Percentiles rank a stretch among this genome's conserved stretches.
Evolutionary conservation across 2,113 vertebrate genomes (phyloP).

Genomic region (Thermophis baileyi): DNA sequence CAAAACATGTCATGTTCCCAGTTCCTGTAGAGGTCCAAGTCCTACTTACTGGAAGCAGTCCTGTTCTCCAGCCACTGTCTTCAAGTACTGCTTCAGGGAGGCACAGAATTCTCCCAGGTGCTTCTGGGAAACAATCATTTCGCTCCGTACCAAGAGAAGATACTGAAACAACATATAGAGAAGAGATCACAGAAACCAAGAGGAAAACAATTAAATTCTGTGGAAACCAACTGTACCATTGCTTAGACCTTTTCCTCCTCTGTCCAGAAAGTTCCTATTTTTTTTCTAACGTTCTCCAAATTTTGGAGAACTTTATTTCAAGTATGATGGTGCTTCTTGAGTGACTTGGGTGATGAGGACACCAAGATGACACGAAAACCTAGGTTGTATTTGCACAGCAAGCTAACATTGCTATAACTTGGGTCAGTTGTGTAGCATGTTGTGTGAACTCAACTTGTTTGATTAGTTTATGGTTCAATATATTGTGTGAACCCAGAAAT

Average conservation of each 20-base stretch:
- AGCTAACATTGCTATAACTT: neutral
- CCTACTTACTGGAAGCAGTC: constrained; percentile 93
- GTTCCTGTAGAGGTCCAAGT: neutral
- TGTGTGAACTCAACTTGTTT: neutral
- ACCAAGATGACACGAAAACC: neutral
- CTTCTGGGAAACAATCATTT: constrained; percentile 91
- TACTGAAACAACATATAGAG: constrained; percentile 65
- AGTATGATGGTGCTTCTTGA: neutral
- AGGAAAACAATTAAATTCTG: neutral
- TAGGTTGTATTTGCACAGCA: neutral
- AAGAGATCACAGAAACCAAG: neutral
- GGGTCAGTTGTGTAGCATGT: neutral
- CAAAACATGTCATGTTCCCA: neutral
- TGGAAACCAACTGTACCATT: neutral
- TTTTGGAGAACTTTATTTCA: neutral
- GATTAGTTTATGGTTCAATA: neutral
- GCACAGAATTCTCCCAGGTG: constrained; percentile 87
- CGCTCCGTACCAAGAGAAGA: constrained; percentile 87
- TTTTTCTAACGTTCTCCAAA: neutral
- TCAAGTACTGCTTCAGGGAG: constrained; percentile 92
- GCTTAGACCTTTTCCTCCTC: neutral
- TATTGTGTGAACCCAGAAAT: neutral
- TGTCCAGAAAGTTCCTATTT: neutral
- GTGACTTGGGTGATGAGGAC: neutral
- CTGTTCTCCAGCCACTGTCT: constrained; percentile 80